phyloP scores from a whole-genome alignment of 1,140 invertebrate genomes.

The Macrocentrus cingulum region DNA sequence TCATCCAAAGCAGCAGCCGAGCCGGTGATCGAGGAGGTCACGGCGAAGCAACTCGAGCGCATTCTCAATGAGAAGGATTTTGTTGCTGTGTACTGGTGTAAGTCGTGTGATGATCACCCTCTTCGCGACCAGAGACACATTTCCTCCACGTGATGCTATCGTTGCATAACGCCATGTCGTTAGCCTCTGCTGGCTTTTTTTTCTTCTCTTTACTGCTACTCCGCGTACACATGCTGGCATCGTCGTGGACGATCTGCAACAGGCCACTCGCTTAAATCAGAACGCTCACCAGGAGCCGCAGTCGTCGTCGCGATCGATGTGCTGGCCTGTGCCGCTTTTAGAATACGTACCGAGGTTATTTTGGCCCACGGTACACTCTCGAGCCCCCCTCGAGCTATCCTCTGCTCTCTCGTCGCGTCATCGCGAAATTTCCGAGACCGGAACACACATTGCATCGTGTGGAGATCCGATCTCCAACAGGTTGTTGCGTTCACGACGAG shows the following conservation, averaged over 20 bases:
- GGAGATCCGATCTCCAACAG: no score
- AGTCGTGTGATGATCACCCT: no score
- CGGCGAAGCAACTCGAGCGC: slow-evolving; percentile 85
- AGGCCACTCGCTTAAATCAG: slow-evolving; percentile 14
- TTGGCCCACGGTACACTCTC: slow-evolving; percentile 44
- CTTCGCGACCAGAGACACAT: no score
- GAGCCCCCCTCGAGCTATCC: not conserved
- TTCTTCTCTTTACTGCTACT: not conserved
- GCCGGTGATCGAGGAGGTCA: slow-evolving; percentile 88
- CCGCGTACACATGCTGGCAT: not conserved
- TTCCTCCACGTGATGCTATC: no score
- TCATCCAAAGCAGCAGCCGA: slow-evolving; percentile 59
- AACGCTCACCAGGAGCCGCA: slow-evolving; percentile 15
- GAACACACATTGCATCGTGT: no score
- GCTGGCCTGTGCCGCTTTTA: slow-evolving; percentile 50
- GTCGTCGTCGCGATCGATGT: slow-evolving; percentile 17
- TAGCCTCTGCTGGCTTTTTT: no score
- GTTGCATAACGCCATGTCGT: no score
- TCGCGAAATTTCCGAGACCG: no score
- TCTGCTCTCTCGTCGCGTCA: no score
- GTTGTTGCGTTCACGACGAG: no score
- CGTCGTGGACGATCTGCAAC: not conserved
- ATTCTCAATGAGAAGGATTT: slow-evolving; percentile 87
- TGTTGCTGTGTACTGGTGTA: slow-evolving; percentile 95
- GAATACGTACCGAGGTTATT: slow-evolving; percentile 49